Conservation (phyloP, 2,797 vertebrate species). For the Myotis pilosus region DNA sequence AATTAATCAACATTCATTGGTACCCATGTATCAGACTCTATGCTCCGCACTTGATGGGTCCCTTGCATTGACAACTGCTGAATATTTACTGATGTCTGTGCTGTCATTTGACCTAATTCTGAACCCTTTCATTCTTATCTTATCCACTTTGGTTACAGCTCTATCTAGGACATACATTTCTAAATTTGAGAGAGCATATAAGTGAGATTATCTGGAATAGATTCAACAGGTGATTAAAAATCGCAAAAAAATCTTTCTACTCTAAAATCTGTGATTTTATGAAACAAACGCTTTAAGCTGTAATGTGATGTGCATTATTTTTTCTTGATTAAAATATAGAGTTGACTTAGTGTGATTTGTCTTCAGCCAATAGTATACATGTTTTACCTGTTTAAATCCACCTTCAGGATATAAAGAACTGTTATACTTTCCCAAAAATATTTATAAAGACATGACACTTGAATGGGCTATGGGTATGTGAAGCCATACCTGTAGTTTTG, state of each 20-base stretch:
- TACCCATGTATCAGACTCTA: neutral
- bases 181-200: neutral
- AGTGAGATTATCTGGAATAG: neutral
- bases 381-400: neutral
- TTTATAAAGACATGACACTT: neutral
- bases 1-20: neutral
- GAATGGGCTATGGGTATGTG: neutral
- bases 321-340: neutral
- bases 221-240: neutral
- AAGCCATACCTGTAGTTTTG: neutral
- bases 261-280: neutral
- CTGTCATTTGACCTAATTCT: neutral
- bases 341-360: neutral
- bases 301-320: neutral
- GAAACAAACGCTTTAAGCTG: neutral
- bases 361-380: neutral
- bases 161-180: neutral
- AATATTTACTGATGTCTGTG: neutral
- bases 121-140: neutral
- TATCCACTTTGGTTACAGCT: neutral
- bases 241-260: neutral
- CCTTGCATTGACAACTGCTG: neutral
- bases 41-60: neutral
- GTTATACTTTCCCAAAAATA: neutral
- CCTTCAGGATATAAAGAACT: neutral